Evolutionary conservation across 92 coral and sea anemone genomes (phyloP).

Genomic region (Parazoanthus swiftii): DNA sequence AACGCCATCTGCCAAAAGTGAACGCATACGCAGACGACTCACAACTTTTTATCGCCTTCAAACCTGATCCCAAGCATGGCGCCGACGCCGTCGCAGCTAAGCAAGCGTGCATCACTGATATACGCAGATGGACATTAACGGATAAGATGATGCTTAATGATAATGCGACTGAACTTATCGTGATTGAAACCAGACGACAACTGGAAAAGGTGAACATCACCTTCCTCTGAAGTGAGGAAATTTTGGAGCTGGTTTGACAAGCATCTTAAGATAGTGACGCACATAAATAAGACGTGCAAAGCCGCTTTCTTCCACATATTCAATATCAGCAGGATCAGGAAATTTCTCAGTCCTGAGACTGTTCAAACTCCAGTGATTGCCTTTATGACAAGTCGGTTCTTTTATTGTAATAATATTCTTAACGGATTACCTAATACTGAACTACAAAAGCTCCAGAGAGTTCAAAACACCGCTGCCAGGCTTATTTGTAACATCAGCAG

Average conservation of each 20-base stretch:
- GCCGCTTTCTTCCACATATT: constrained; percentile 36
- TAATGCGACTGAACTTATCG: constrained; percentile 38
- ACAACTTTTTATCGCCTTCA: neutral
- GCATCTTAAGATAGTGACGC: constrained; percentile 18
- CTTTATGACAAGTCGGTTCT: constrained; percentile 25
- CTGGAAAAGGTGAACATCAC: constrained; percentile 33
- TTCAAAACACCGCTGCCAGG: too few relatives aligned
- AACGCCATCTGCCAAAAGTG: constrained; percentile 17
- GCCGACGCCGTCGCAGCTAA: neutral
- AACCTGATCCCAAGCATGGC: neutral
- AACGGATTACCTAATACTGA: constrained; percentile 31
- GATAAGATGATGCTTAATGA: constrained; percentile 48
- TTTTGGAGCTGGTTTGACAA: constrained; percentile 28
- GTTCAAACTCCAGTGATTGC: constrained; percentile 45
- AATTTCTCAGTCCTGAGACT: constrained; percentile 29
- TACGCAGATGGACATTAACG: constrained; percentile 18
- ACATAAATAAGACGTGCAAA: constrained; percentile 27
- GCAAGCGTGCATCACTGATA: neutral
- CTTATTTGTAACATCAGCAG: constrained; percentile 31
- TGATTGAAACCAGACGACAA: constrained; percentile 42
- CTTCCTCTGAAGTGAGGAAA: constrained; percentile 33
- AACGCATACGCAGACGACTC: constrained; percentile 34
- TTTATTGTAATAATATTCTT: constrained; percentile 34
- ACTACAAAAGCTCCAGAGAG: constrained; percentile 17
- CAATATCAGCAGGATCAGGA: constrained; percentile 23